These are phyloP conservation scores for Leptodactylus fallax DNA, from an alignment of 2,797 vertebrate genomes.

Conservation along the genomic window DNA sequence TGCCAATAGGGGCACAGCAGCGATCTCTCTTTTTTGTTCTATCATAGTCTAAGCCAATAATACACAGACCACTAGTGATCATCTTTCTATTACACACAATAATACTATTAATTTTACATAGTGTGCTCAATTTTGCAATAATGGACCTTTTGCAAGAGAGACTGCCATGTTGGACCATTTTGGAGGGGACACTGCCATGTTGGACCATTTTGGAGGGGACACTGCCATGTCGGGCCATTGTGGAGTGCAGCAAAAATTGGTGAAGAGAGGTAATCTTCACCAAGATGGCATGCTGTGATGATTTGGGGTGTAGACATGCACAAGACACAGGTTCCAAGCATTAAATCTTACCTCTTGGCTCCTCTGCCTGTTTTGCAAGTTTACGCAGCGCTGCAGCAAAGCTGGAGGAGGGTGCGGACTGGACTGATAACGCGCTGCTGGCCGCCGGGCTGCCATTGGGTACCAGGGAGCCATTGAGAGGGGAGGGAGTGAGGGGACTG, in stretches of 20 bases:
- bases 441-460: constrained; percentile 95
- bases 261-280: neutral
- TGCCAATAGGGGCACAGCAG: too few relatives aligned
- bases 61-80: too few relatives aligned
- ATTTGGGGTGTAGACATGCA: constrained; percentile 47
- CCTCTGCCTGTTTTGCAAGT: constrained; percentile 98
- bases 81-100: too few relatives aligned
- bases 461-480: constrained; percentile 95
- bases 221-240: neutral
- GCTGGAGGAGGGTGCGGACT: constrained; percentile 93
- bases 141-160: too few relatives aligned
- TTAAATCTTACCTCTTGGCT: constrained; percentile 90
- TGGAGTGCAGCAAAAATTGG: neutral
- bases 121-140: too few relatives aligned
- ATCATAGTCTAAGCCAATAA: too few relatives aligned
- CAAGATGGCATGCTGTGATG: neutral
- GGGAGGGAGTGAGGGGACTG: constrained; percentile 95
- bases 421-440: constrained; percentile 80
- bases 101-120: too few relatives aligned
- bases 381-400: constrained; percentile 98
- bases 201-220: neutral
- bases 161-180: too few relatives aligned
- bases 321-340: constrained; percentile 52
- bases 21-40: too few relatives aligned
- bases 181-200: neutral